A percentile compares a stretch with the other conserved stretches of the same genome.
phyloP scores from a whole-genome alignment of 1,140 invertebrate species.

The Proales similis region DNA sequence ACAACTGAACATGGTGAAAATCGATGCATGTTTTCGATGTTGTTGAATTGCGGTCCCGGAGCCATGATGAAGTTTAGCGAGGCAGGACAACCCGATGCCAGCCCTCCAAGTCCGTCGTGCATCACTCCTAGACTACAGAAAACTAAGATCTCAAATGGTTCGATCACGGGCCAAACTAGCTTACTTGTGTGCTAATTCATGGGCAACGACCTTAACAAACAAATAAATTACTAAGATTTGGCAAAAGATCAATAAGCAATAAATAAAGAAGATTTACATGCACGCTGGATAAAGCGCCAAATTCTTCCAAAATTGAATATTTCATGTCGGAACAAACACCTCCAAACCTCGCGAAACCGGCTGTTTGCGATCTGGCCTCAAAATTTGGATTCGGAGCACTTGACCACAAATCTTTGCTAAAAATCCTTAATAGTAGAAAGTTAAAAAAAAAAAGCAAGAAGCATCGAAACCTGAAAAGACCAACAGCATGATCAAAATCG shows the following conservation, averaged over 20 bases:
- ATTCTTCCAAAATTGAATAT: conserved; percentile 6
- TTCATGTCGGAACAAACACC: neutral
- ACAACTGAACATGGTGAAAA: conserved; percentile 1
- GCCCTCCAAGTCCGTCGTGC: neutral
- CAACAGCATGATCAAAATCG: conserved; percentile 16
- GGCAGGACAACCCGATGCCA: conserved; percentile 5
- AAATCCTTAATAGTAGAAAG: neutral
- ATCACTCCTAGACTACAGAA: too few relatives aligned
- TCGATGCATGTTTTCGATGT: conserved; percentile 7
- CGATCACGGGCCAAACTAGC: too few relatives aligned
- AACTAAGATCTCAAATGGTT: too few relatives aligned
- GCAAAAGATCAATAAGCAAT: neutral
- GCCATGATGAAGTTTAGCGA: conserved; percentile 15
- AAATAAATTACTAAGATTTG: neutral
- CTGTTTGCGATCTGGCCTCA: neutral
- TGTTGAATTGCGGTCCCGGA: neutral
- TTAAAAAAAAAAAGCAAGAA: neutral
- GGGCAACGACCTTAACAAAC: conserved; percentile 10
- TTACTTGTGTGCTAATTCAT: conserved; percentile 18
- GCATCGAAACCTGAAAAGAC: neutral
- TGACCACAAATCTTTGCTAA: conserved; percentile 25
- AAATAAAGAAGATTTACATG: conserved; percentile 16
- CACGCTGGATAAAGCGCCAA: neutral
- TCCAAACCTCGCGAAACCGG: conserved; percentile 1
- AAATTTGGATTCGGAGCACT: neutral